Percentiles rank a stretch among this genome's conserved stretches.
These are phyloP conservation scores for Enteromius paludinosus DNA, from an alignment of 2,797 vertebrate species.

Conservation along the genomic window DNA sequence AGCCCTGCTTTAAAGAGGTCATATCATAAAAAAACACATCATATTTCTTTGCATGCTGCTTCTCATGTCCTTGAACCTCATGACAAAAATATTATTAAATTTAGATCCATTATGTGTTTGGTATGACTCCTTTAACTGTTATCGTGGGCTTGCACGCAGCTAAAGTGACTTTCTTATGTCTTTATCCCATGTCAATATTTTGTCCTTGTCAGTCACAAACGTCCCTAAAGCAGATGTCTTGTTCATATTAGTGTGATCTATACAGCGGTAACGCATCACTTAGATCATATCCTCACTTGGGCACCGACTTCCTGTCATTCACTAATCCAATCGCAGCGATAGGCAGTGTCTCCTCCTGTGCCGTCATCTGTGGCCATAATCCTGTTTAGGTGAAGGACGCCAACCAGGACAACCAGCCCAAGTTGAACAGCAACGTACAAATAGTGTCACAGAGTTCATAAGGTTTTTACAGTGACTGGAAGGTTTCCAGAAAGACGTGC, in stretches of 20 bases:
- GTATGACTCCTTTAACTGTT: not conserved
- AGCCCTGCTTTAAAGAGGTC: constrained; percentile 1
- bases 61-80: not conserved
- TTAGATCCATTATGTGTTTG: not conserved
- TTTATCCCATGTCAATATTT: constrained; percentile 53
- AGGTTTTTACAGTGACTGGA: constrained; percentile 1
- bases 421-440: not conserved
- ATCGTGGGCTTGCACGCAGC: not conserved
- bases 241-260: not conserved
- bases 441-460: constrained; percentile 19
- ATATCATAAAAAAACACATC: not conserved
- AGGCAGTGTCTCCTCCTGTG: constrained; percentile 21
- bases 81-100: not conserved
- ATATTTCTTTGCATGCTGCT: not conserved
- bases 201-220: constrained; percentile 62
- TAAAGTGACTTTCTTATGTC: constrained; percentile 6
- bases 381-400: constrained; percentile 44
- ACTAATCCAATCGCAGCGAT: constrained; percentile 36
- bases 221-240: constrained; percentile 32
- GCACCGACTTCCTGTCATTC: constrained; percentile 31
- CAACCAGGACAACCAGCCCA: constrained; percentile 29
- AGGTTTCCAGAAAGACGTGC: not conserved
- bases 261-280: constrained; percentile 1
- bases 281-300: constrained; percentile 30
- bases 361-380: constrained; percentile 30